Conservation (phyloP, 2,797 vertebrate species). For the Poecile montanus region DNA sequence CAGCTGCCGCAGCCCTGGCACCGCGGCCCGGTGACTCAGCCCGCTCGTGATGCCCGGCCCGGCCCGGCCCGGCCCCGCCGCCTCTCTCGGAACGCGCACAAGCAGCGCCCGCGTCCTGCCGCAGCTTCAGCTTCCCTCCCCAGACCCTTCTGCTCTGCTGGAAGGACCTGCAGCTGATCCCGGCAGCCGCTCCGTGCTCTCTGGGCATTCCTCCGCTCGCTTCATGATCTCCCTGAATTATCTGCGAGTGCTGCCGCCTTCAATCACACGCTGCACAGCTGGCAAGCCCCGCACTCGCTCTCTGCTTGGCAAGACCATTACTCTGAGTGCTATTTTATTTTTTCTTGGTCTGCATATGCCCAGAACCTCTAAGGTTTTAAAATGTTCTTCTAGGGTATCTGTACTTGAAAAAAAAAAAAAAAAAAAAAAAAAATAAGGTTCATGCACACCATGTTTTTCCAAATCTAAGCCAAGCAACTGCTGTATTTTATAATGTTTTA, state of each 20-base stretch:
- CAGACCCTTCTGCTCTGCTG: not conserved
- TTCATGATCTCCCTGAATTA: not conserved
- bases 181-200: not conserved
- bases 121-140: not conserved
- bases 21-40: accelerated
- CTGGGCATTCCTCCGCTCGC: not conserved
- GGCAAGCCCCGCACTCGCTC: not conserved
- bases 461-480: not conserved
- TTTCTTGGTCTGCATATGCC: not conserved
- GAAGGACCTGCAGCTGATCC: not conserved
- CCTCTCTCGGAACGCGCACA: not conserved
- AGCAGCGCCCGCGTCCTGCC: not conserved
- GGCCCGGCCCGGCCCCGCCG: not conserved
- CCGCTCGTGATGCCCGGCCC: not conserved
- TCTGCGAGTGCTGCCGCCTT: not conserved
- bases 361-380: not conserved
- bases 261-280: not conserved
- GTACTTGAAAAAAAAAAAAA: not conserved
- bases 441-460: not conserved
- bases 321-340: not conserved
- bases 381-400: not conserved
- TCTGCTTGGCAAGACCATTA: not conserved
- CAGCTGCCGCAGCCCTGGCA: not conserved
- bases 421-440: not conserved
- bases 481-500: not conserved